Base-by-base conservation (phyloP, 2,797 vertebrate species). In the Apogon hyalosoma region DNA sequence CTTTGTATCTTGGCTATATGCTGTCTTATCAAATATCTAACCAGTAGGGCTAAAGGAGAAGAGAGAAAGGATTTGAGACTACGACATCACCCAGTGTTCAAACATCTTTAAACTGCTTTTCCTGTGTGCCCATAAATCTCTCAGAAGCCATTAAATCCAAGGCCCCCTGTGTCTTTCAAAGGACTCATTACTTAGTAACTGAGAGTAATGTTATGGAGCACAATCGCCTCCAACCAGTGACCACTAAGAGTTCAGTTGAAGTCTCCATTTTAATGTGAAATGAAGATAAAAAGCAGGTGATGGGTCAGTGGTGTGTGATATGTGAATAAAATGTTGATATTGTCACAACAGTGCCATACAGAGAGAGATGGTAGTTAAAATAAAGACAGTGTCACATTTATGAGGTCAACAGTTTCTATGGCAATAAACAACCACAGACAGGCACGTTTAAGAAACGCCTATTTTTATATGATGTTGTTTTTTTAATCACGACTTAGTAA, bases 41-140 rank as follows among this genome's bases (percentile, higher is more conserved):
- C 24, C 2, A 36, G 33, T 36, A 36, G 33, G 33, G 9, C 8
- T 10, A 41, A 19, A 56, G 38, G 12, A 28, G 13, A 45, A 55
- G 38, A 63, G 24, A 59, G 36, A 19, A 28, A 24, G 11, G 14
- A 8, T 59, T 9, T 69, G 21, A 66, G 55, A 48, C 40, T 47
- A 42, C 48, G 46, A 7, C 66, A 65, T 66, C 24, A 31, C 11
- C 36, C 39, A 36, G 13, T 57, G 40, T 40, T 71, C 69, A 75
- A 82, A 79, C 47, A 73, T 19, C 38, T 54, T 72, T 71, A 48
- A 59, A 73, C 14, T 31, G 24, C 41, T 41, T 6, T 48, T 65
- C 21, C 43, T 13, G 24, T 36, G 41, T 51, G 57, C 33, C 39
- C 63, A 79, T 71, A 78, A 76, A 82, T 82, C 61, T 80, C 58